These are phyloP conservation scores for Xenops minutus DNA, from an alignment of 2,797 vertebrate genomes.

Conservation along the genomic window DNA sequence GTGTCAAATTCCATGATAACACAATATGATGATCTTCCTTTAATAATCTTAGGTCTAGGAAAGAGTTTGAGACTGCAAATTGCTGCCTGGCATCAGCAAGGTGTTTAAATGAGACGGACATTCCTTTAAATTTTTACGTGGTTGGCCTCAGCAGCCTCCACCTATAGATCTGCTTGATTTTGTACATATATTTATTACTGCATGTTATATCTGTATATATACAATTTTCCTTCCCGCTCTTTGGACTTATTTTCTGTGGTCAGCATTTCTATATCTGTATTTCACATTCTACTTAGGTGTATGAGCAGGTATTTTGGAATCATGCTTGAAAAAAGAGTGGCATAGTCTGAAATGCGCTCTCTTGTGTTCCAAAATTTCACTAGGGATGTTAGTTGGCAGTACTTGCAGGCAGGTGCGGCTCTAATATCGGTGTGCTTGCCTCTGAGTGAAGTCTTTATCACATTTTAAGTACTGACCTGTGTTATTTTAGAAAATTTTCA, in stretches of 20 bases:
- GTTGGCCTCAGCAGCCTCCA: neutral
- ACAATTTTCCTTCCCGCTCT: neutral
- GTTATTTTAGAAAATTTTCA: neutral
- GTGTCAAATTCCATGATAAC: neutral
- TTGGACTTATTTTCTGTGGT: neutral
- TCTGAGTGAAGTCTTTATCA: neutral
- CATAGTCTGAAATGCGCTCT: neutral
- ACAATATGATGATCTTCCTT: neutral
- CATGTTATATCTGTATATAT: neutral
- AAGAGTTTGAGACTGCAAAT: neutral
- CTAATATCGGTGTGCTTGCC: neutral
- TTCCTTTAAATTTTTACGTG: neutral
- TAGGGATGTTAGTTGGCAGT: neutral
- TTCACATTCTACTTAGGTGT: neutral
- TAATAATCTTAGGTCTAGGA: neutral
- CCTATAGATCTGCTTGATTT: neutral
- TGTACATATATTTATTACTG: neutral
- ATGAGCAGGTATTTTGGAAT: neutral
- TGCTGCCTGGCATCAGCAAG: neutral
- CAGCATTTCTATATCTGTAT: neutral
- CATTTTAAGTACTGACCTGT: neutral
- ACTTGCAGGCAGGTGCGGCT: neutral
- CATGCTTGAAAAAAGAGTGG: neutral
- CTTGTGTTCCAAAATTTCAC: neutral
- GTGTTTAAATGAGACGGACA: neutral